phyloP scores from a whole-genome alignment of 2,113 vertebrate genomes.

The Galeopterus variegatus region DNA sequence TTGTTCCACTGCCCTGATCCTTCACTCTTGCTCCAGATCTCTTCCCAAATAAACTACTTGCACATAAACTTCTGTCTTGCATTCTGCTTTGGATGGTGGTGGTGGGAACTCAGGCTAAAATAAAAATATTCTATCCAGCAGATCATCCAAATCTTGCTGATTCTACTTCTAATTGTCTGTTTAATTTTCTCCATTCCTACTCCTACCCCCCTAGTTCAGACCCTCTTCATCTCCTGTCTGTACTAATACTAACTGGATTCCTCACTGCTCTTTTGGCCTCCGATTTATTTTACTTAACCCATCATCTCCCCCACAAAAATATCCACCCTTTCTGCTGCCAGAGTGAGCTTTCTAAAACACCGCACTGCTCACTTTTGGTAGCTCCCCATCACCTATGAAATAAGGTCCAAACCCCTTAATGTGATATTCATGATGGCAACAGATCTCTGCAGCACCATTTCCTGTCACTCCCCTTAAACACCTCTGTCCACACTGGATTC shows the following conservation, averaged over 20 bases:
- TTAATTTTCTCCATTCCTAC: not conserved
- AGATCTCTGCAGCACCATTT: not conserved
- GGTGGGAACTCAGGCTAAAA: not conserved
- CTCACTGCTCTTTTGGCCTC: not conserved
- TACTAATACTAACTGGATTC: not conserved
- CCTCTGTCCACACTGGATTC: not conserved
- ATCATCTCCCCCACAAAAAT: not conserved
- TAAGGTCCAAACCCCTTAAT: not conserved
- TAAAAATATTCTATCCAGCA: not conserved
- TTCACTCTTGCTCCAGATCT: not conserved
- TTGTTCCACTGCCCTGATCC: too few relatives aligned
- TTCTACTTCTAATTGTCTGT: not conserved
- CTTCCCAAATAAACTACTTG: not conserved
- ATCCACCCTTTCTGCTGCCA: not conserved
- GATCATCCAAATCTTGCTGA: not conserved
- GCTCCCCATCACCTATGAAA: not conserved
- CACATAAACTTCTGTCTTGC: not conserved
- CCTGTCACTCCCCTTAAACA: accelerated
- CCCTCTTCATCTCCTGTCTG: not conserved
- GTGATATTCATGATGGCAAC: accelerated
- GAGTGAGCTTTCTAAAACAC: not conserved
- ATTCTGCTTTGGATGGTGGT: not conserved
- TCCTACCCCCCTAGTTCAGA: not conserved
- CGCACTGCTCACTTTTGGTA: not conserved
- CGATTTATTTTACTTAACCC: not conserved